phyloP scores from a whole-genome alignment of 2,888 invertebrate species.

The Netelia virgata region DNA sequence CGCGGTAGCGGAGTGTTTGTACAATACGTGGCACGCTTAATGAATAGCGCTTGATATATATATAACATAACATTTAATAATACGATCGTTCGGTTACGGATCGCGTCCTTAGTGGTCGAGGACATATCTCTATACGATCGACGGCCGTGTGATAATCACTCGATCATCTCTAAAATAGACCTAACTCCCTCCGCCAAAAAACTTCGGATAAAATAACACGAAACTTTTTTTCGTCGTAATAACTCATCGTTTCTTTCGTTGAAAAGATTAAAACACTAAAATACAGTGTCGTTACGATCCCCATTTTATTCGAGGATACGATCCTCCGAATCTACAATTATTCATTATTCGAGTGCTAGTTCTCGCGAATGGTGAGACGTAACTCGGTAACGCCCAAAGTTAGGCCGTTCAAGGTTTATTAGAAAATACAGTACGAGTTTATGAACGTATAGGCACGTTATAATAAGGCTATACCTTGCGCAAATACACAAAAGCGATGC shows the following conservation, averaged over 20 bases:
- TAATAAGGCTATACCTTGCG: conserved; percentile 17
- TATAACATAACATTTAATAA: not conserved
- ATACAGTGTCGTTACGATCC: too few species aligned
- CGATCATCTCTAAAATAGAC: conserved; percentile 14
- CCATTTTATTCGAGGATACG: too few species aligned
- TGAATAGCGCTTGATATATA: not conserved
- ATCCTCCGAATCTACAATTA: too few species aligned
- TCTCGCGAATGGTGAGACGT: not conserved
- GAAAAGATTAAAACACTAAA: too few species aligned
- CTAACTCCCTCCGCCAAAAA: not conserved
- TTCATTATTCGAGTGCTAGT: not conserved
- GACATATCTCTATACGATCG: conserved; percentile 44
- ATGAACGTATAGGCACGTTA: conserved; percentile 13
- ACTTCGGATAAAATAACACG: too few species aligned
- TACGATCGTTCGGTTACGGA: conserved; percentile 23
- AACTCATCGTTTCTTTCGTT: too few species aligned
- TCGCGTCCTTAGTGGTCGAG: conserved; percentile 14
- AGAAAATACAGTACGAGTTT: not conserved
- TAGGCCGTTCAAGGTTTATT: not conserved
- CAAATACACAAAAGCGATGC: conserved; percentile 20
- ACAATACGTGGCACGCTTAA: not conserved
- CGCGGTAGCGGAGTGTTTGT: conserved; percentile 14
- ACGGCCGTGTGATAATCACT: conserved; percentile 18
- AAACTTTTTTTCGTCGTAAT: too few species aligned
- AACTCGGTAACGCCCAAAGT: not conserved